These are phyloP conservation scores for Bolinopsis microptera DNA, from an alignment of 37 sponge, comb jelly and placozoan species.

Conservation along the genomic window DNA sequence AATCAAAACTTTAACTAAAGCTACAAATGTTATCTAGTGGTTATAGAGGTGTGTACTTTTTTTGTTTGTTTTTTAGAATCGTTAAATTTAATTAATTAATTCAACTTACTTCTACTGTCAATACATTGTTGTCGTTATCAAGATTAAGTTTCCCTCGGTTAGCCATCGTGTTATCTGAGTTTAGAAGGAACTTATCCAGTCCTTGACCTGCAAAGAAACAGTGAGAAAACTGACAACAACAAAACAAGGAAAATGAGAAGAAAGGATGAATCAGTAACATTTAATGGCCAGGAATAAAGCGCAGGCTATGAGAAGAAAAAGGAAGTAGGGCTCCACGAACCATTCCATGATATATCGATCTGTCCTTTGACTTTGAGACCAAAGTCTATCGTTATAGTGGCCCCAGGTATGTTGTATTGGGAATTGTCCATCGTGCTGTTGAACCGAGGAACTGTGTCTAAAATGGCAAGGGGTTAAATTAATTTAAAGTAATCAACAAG, in stretches of 20 bases:
- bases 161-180: not conserved
- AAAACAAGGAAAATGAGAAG: not conserved
- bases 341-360: not conserved
- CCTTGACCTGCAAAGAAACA: not conserved
- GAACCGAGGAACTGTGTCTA: slow-evolving; percentile 1
- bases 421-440: slow-evolving; percentile 61
- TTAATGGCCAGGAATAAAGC: no score
- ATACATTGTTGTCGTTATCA: not conserved
- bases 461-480: no score
- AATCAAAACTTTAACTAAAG: no score
- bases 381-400: slow-evolving; percentile 20
- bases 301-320: no score
- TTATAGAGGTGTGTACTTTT: no score
- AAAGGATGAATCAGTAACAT: no score
- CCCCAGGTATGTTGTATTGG: slow-evolving; percentile 47
- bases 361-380: slow-evolving; percentile 14
- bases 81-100: no score
- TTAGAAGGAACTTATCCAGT: not conserved
- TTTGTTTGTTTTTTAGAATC: no score
- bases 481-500: no score
- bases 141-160: not conserved
- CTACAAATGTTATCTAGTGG: no score
- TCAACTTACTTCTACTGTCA: not conserved
- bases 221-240: not conserved
- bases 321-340: no score